phyloP scores from a whole-genome alignment of 2,113 vertebrate species.

The Sphyrna mokarran region DNA sequence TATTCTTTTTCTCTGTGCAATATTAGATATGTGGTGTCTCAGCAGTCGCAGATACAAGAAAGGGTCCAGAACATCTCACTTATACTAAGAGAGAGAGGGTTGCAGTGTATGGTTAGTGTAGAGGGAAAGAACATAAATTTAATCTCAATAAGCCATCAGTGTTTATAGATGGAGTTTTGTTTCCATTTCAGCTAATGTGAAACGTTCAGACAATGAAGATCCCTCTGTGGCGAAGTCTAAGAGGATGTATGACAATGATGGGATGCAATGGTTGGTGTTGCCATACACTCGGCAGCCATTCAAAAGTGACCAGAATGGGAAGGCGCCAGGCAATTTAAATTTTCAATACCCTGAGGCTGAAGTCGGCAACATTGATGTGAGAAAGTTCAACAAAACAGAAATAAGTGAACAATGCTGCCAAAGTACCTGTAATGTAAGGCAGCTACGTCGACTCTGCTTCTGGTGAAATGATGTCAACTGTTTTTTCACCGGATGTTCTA shows the following conservation, averaged over 20 bases:
- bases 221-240: background rate
- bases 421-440: background rate
- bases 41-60: background rate
- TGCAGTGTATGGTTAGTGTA: background rate
- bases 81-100: background rate
- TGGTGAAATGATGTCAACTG: background rate
- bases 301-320: background rate
- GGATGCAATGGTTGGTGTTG: background rate
- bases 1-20: background rate
- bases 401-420: background rate
- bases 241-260: background rate
- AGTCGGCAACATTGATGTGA: background rate
- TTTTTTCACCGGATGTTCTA: background rate
- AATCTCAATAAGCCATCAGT: background rate
- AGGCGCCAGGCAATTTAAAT: no score
- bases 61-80: background rate
- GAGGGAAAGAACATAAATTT: background rate
- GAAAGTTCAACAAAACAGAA: background rate
- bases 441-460: background rate
- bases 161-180: background rate
- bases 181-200: background rate
- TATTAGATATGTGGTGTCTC: background rate
- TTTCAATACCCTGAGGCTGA: background rate
- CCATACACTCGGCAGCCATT: background rate
- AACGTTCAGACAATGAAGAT: no score